Conservation (phyloP, 2,113 vertebrate species). For the Penelope pileata region DNA sequence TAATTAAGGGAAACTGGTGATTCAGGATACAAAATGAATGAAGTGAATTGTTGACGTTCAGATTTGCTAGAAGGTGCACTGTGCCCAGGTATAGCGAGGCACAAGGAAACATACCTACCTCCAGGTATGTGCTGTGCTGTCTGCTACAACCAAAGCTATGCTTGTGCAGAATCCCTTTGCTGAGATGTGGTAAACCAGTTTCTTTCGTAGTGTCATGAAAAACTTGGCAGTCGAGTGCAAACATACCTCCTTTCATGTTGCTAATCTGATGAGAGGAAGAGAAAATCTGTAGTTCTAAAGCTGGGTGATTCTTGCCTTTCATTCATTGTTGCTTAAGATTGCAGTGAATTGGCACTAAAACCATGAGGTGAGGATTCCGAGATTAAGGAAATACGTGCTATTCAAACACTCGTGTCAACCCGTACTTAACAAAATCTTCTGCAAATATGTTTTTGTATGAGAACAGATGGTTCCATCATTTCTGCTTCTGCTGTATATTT, state of each 20-base stretch:
- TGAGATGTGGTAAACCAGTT: background rate
- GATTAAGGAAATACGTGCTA: background rate
- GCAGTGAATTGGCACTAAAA: background rate
- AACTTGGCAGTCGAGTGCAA: background rate
- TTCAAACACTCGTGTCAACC: background rate
- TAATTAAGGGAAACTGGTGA: background rate
- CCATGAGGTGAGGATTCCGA: background rate
- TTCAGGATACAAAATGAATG: background rate
- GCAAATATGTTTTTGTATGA: background rate
- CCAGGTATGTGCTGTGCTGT: no score
- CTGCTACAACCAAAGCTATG: background rate
- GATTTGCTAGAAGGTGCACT: background rate
- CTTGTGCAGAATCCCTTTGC: background rate
- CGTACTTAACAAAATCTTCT: background rate
- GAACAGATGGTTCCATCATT: slow-evolving; percentile 4
- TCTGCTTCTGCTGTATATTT: background rate
- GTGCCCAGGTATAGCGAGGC: background rate
- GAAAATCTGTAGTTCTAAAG: background rate
- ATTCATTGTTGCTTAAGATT: background rate
- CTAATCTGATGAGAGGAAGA: background rate
- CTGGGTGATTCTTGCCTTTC: background rate
- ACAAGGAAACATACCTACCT: background rate
- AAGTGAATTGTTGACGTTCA: background rate
- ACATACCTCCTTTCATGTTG: background rate
- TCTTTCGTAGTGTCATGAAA: background rate